Conservation (phyloP, 2,797 vertebrate genomes). For the Nyctalus aviator region DNA sequence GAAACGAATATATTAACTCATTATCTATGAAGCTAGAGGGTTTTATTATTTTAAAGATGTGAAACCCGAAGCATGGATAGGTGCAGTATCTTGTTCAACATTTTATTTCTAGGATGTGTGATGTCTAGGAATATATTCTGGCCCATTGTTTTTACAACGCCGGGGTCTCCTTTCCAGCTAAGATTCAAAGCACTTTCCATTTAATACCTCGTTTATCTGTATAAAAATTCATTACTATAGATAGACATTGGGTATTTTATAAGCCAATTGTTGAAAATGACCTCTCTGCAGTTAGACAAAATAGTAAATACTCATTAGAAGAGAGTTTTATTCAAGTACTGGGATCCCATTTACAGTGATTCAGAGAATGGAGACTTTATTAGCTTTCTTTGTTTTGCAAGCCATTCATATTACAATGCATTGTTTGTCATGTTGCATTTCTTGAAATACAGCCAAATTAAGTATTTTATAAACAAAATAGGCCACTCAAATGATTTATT, state of each 20-base stretch:
- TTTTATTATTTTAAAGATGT: slow-evolving; percentile 60
- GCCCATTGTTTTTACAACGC: background rate
- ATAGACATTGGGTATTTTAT: slow-evolving; percentile 28
- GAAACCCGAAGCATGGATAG: slow-evolving; percentile 3
- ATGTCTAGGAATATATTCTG: slow-evolving; percentile 8
- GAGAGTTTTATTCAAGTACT: slow-evolving; percentile 61
- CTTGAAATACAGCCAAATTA: slow-evolving; percentile 77
- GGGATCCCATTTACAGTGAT: slow-evolving; percentile 55
- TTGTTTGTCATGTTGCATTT: slow-evolving; percentile 64
- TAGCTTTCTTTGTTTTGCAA: slow-evolving; percentile 72
- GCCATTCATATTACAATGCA: slow-evolving; percentile 64
- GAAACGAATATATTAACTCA: background rate
- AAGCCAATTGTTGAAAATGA: slow-evolving; percentile 45
- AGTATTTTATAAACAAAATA: slow-evolving; percentile 72
- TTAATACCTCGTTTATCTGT: slow-evolving; percentile 1
- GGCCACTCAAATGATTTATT: slow-evolving; percentile 71
- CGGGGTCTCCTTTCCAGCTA: background rate
- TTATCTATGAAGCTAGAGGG: slow-evolving; percentile 18
- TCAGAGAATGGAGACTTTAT: slow-evolving; percentile 61
- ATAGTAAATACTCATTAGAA: slow-evolving; percentile 52
- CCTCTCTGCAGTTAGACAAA: slow-evolving; percentile 61
- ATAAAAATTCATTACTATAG: slow-evolving; percentile 7
- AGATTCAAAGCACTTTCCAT: slow-evolving; percentile 13
- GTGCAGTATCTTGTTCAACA: slow-evolving; percentile 19
- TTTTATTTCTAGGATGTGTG: slow-evolving; percentile 43